Base-by-base conservation (phyloP, 2,113 vertebrate genomes). In the Prionailurus viverrinus region DNA sequence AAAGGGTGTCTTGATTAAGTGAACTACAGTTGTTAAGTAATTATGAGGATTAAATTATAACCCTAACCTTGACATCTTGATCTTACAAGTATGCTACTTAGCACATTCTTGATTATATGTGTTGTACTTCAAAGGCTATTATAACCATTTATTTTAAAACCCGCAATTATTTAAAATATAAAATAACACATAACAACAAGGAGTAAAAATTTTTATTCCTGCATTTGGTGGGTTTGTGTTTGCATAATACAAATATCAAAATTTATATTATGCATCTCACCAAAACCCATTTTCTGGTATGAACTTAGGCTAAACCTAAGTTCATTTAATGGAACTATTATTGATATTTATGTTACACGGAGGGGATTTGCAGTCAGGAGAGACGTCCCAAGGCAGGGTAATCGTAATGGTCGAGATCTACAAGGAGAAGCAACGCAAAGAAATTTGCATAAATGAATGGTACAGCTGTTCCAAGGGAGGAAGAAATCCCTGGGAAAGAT, bases 101-200 rank as follows among this genome's bases (percentile, higher is more conserved):
- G 29, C 27, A 79, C 12, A 82, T 91, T 93, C 69, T 97, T 61
- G 39, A 85, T 90, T 88, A 51, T 39, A 45, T 6, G 11, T 93
- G 36, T 48, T 97, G 5, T 84, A 69, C 25, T 91, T 91, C 66
- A 92, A 66, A 45, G 66, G 15, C 27, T 31, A 36, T 51, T 86
- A 45, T 51, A 92, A 58, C 36, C 90, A 14, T 65, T 97, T 85
- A 88, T 80, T 95, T 95, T 86, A 92, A 94, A 89, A 12, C 6
- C 69, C 13, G 41, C 4, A 85, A 41, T 96, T 89, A 86, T 71
- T 96, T 89, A 73, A 81, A 93, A 95, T 96, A 41, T 82, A 91
- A 91, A 82, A 91, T 63, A 89, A 82, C 51, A 73, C 14, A 89
- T 90, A 81, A 78, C 41, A 89, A 48, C 71, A 45, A 94, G 55